Evolutionary conservation across 2,888 invertebrate genomes (phyloP).

Genomic region (Temnothorax unifasciatus): DNA sequence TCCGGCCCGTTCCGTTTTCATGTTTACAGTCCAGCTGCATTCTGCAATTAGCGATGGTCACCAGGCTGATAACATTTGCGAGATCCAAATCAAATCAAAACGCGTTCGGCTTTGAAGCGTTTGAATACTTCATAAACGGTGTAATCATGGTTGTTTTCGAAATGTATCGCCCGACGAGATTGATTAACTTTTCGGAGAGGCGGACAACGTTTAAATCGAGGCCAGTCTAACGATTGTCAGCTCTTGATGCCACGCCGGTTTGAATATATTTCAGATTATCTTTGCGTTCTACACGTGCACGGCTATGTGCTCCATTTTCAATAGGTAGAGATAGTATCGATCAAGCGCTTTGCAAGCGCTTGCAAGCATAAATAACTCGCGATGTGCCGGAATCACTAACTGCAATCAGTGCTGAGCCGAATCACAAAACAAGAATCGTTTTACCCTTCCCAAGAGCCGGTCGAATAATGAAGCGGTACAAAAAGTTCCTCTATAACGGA

Average conservation of each 20-base stretch:
- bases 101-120: background rate
- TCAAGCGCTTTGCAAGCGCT: constrained; percentile 20
- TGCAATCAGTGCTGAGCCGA: constrained; percentile 9
- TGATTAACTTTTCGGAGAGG: background rate
- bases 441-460: background rate
- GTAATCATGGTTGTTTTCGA: background rate
- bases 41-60: constrained; percentile 40
- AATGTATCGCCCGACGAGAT: background rate
- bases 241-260: background rate
- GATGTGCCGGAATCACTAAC: constrained; percentile 16
- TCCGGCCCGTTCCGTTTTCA: constrained; percentile 1
- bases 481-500: background rate
- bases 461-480: background rate
- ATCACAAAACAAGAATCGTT: constrained; percentile 2
- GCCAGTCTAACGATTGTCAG: background rate
- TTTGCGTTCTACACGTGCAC: background rate
- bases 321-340: constrained; percentile 38
- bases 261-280: constrained; percentile 36
- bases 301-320: constrained; percentile 10
- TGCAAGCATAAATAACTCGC: constrained; percentile 27
- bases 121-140: background rate
- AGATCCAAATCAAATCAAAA: constrained; percentile 30
- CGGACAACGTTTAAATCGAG: constrained; percentile 8
- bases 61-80: constrained; percentile 32
- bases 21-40: constrained; percentile 25